Base-by-base conservation (phyloP, 2,888 invertebrate genomes). In the Antheraea yamamai region DNA sequence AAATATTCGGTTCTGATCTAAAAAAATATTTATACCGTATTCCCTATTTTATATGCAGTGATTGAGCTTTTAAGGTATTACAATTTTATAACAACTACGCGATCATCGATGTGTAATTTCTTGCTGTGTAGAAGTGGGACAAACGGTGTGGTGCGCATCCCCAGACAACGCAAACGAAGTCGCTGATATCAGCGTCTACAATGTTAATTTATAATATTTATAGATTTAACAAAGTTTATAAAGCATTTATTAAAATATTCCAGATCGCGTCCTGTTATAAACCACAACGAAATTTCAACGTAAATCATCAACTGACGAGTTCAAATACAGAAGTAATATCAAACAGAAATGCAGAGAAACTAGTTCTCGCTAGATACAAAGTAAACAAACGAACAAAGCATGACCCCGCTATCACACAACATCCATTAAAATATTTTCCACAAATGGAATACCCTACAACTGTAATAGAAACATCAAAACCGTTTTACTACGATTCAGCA, bases 391-490 rank as follows among this genome's bases (percentile, higher is more conserved):
- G 77, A 1, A 74, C 76, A 6, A 79, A 79, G 72, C 81, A 81
- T 26, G 81, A 79, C 52, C 72, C 79, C 47, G 72, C 39, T 1
- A 26, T 74, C 14, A 74, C 70, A 10, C 77, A 79, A 55, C 78
- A 76, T 71, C 58, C 78, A n/a, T 74, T 78, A 47, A 72, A 78
- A 75, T 84, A 79, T 77, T 89, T 89, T 71, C 89, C 89, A 4
- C 82, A 82, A 47, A 81, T 88, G 0, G 88, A 89, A 78, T 89
- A 84, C 75, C 89, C 89, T 23, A 81, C 80, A 35, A 85, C 83
- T 77, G 81, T 89, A 68, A 77, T 88, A 75, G 91, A 91, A 20
- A 77, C 86, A n/a, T 79, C 82, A 4, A 86, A 86, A 76, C 91
- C 90, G 20, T 92, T 87, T 79, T 92, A 87, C 78, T 85, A 83